Evolutionary conservation across 2,797 vertebrate genomes (phyloP), one percentile per base, ranked within the genome.

Genomic region (Anas bernieri): DNA sequence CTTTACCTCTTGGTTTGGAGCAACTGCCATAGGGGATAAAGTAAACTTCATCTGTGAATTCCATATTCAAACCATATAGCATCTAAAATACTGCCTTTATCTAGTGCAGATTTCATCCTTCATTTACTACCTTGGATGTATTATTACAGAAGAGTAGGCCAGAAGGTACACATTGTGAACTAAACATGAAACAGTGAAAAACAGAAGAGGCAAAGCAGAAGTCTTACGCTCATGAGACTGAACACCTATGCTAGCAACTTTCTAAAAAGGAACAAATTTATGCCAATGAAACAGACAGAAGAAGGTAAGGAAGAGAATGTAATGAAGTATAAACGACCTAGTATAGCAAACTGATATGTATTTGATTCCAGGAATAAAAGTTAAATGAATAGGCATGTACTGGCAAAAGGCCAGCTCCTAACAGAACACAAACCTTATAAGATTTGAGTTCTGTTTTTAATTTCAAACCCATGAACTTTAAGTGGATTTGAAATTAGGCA

Each of bases 401-500:
- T 95, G 94, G 96, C 87, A 88, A 67, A 45, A 68, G 16, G 77
- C 90, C 92, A 95, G 35, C 50, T 89, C 58, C 78, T 92, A 77
- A 84, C 69, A 75, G 73, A 94, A 91, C 73, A 86, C 76, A 96
- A 94, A 91, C 83, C 88, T 93, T 6, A 0, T 83, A 92, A 69
- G 35, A 84, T 68, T 58, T 4, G 28, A 91, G 83, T 90, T 93
- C 94, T 96, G 95, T 22, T 94, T 96, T 94, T 79, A 83, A 91
- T 97, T 96, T 95, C 85, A 92, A 93, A 92, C 67, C 33, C 83
- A 75, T 79, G 76, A 92, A 93, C 83, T 94, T 93, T 69, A 95
- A 94, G 90, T 82, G 90, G 88, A 93, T 92, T 88, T 96, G 92
- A 96, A 97, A 95, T 94, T 85, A 92, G 37, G 43, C 87, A 95